phyloP scores from a whole-genome alignment of 2,113 vertebrate genomes.

The Corapipo altera region DNA sequence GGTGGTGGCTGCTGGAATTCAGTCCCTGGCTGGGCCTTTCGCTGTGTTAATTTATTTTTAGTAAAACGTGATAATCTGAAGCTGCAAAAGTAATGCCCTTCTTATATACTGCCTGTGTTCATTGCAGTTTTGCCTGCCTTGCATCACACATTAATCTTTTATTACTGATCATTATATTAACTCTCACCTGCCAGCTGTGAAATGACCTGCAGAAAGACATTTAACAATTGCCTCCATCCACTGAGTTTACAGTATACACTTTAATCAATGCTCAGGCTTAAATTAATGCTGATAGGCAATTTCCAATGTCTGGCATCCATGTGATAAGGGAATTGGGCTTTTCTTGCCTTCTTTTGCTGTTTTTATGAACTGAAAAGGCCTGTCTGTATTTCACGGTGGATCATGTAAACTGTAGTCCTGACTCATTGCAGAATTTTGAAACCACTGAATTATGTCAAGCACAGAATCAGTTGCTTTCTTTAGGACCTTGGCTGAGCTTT shows the following conservation, averaged over 20 bases:
- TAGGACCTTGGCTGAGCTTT: not conserved
- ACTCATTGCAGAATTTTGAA: not conserved
- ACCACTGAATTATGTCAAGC: constrained; percentile 12
- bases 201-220: constrained; percentile 62
- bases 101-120: not conserved
- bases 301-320: constrained; percentile 61
- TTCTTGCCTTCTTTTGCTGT: constrained; percentile 15
- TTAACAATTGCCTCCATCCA: constrained; percentile 55
- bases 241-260: constrained; percentile 53
- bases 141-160: constrained; percentile 57
- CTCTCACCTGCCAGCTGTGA: constrained; percentile 65
- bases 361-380: constrained; percentile 7
- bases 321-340: constrained; percentile 63
- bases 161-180: constrained; percentile 66
- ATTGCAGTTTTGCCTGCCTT: constrained; percentile 40
- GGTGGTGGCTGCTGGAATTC: not conserved
- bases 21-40: not conserved
- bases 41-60: constrained; percentile 12
- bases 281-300: constrained; percentile 72
- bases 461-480: not conserved
- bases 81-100: not conserved
- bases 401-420: constrained; percentile 15
- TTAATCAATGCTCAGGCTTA: constrained; percentile 69
- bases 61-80: not conserved
- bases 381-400: constrained; percentile 55